Evolutionary conservation across 1,140 invertebrate species (phyloP), one percentile per base, ranked within the genome.

Genomic region (Zaprionus africanus): DNA sequence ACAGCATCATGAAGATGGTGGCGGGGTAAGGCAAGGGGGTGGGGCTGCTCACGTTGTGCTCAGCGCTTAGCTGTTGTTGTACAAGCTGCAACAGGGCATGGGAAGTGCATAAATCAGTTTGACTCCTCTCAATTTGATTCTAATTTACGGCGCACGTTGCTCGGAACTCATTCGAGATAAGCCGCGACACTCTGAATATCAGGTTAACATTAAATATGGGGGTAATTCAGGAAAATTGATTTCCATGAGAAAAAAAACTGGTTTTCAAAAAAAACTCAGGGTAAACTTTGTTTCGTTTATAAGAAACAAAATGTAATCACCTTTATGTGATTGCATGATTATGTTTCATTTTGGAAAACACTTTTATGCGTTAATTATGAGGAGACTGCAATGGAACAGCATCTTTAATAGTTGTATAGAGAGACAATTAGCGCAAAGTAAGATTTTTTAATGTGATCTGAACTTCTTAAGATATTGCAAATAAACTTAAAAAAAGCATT

Each of bases 121-220:
- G 81, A 74, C 81, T 86, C 69, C 72, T 76, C 63, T 73, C 85
- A 78, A 90, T 85, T 86, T 90, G 81, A 90, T 90, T 90, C 78
- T 76, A 90, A 90, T 90, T 90, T 90, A 90, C 73, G 85, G 81
- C 73, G 46, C 75, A 78, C 56, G 60, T 36, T 66, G 57, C 57
- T 41, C n/a, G 28, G 51, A 67, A 61, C 63, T 56, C 59, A 69
- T 67, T 77, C 43, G 54, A 53, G 83, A 86, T 82, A 86, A 76
- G 72, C 53, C 38, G 17, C 63, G 26, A 15, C 43, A 58, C 67
- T 17, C n/a, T 76, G 81, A 84, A 88, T 88, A 85, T 84, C 81
- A 90, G 79, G 76, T 90, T 90, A 77, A 81, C 76, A 75, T 34
- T 66, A 71, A 88, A 17, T 80, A 34, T 64, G 31, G n/a, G 13